These are phyloP conservation scores for Urocitellus parryii DNA, from an alignment of 2,113 vertebrate species.

Conservation along the genomic window DNA sequence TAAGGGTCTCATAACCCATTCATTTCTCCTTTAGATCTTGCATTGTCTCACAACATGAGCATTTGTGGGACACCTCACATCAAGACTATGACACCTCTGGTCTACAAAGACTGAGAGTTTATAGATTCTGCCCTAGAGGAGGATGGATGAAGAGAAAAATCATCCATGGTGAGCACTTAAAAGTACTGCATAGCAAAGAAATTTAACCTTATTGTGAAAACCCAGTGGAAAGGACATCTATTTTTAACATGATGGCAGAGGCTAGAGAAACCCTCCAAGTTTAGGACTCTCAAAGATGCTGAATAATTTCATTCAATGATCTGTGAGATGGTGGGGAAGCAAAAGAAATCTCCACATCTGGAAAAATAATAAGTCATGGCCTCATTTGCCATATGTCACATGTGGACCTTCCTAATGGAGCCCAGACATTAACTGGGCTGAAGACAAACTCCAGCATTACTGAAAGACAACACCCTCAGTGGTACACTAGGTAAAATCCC, in stretches of 20 bases:
- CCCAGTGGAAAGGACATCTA: conserved; percentile 4
- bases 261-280: neutral
- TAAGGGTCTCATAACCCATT: no score
- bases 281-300: conserved; percentile 24
- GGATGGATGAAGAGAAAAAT: neutral
- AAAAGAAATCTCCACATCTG: conserved; percentile 39
- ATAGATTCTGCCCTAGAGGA: neutral
- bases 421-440: neutral
- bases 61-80: no score
- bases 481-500: neutral
- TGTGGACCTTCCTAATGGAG: neutral
- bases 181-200: neutral
- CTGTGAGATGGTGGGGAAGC: neutral
- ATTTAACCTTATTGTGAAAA: conserved; percentile 1
- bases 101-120: neutral
- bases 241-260: conserved; percentile 13
- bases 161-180: neutral
- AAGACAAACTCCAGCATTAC: neutral
- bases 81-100: neutral
- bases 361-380: neutral
- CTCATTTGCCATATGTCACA: neutral
- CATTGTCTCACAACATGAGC: no score
- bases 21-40: no score
- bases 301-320: neutral
- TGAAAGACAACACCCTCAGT: neutral